phyloP scores from a whole-genome alignment of 2,797 vertebrate species.

The Parambassis ranga region DNA sequence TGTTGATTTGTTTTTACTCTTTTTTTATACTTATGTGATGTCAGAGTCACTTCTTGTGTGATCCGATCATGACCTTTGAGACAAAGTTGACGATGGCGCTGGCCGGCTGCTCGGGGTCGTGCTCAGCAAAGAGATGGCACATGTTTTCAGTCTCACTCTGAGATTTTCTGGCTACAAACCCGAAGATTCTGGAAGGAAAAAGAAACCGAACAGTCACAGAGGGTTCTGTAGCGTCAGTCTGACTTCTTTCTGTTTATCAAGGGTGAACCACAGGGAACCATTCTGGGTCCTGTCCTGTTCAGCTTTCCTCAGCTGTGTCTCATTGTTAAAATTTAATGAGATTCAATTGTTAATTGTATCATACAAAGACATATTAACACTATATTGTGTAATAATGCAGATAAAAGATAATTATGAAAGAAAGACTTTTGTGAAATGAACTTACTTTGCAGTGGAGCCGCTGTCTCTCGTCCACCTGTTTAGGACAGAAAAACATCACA shows the following conservation, averaged over 20 bases:
- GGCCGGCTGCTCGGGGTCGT: slow-evolving; percentile 95
- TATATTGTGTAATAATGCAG: too few species aligned
- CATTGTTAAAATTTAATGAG: too few species aligned
- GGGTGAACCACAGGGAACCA: background rate
- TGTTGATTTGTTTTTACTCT: background rate
- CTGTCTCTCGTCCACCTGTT: slow-evolving; percentile 89
- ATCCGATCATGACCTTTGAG: slow-evolving; percentile 98
- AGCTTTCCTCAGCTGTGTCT: too few species aligned
- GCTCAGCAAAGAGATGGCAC: slow-evolving; percentile 95
- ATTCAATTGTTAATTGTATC: too few species aligned
- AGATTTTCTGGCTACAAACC: slow-evolving; percentile 93
- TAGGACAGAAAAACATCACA: slow-evolving; percentile 24
- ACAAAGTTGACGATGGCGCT: slow-evolving; percentile 98
- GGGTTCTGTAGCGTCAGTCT: too few species aligned
- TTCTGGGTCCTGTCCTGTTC: background rate
- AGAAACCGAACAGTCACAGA: background rate
- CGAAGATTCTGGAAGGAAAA: slow-evolving; percentile 85
- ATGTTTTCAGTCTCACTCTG: slow-evolving; percentile 91
- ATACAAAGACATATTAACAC: too few species aligned
- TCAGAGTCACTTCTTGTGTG: slow-evolving; percentile 83
- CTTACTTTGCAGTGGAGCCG: slow-evolving; percentile 89
- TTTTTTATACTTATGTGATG: background rate
- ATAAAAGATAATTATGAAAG: too few species aligned
- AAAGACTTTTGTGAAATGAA: slow-evolving; percentile 4
- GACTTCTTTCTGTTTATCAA: background rate